phyloP scores from a whole-genome alignment of 2,888 invertebrate species.

The Hemistola chrysoprasaria region DNA sequence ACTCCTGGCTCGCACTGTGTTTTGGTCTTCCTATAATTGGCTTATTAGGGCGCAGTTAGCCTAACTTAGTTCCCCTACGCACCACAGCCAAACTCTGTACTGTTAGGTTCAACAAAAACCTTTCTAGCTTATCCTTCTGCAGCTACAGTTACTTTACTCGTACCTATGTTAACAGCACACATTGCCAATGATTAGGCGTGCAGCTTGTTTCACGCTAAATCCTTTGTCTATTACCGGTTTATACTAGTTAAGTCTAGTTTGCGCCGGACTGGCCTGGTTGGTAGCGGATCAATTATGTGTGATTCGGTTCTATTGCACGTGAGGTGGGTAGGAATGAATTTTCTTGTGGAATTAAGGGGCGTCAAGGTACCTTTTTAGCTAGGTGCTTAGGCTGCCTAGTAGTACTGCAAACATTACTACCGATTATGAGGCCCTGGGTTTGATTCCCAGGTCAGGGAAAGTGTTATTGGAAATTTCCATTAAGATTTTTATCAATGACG shows the following conservation, averaged over 20 bases:
- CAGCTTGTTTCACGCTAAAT: conserved; percentile 55
- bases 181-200: conserved; percentile 46
- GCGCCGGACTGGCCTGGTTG: conserved; percentile 32
- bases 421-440: too few species aligned
- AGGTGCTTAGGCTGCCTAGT: conserved; percentile 10
- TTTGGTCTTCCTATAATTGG: too few species aligned
- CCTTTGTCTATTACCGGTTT: conserved; percentile 59
- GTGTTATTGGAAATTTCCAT: too few species aligned
- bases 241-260: conserved; percentile 33
- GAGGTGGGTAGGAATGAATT: conserved; percentile 36
- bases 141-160: conserved; percentile 38
- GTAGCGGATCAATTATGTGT: conserved; percentile 55
- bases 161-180: conserved; percentile 2
- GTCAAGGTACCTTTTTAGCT: conserved; percentile 28
- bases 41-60: too few species aligned
- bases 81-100: too few species aligned
- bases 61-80: too few species aligned
- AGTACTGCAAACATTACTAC: too few species aligned
- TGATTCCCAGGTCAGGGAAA: too few species aligned
- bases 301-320: conserved; percentile 52
- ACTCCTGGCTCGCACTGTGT: too few species aligned
- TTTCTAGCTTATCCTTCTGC: too few species aligned
- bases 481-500: too few species aligned
- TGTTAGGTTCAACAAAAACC: too few species aligned
- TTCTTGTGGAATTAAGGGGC: conserved; percentile 13